Evolutionary conservation across 2,888 invertebrate genomes (phyloP).

Genomic region (Agrilus mali): DNA sequence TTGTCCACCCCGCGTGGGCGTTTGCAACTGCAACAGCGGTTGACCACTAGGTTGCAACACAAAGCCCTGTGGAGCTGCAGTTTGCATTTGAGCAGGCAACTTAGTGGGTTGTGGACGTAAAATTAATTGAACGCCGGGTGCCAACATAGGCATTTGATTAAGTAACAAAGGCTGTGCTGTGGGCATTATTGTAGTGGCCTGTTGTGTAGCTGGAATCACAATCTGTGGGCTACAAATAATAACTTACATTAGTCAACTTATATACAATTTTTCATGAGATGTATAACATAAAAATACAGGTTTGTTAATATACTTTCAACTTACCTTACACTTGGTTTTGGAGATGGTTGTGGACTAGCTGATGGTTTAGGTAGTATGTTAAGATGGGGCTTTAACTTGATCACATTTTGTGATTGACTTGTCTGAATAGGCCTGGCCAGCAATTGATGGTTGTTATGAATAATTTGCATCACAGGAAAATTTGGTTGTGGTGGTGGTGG

Average conservation of each 20-base stretch:
- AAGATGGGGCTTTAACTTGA: conserved; percentile 34
- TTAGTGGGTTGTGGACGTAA: conserved; percentile 49
- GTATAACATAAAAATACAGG: too few species aligned
- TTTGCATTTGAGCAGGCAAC: conserved; percentile 27
- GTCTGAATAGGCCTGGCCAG: conserved; percentile 28
- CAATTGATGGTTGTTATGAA: conserved; percentile 28
- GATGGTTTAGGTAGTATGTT: conserved; percentile 36
- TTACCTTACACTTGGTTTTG: conserved; percentile 33
- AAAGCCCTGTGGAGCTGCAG: conserved; percentile 29
- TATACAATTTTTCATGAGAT: too few species aligned
- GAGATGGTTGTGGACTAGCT: conserved; percentile 29
- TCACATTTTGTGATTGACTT: conserved; percentile 27
- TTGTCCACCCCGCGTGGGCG: conserved; percentile 27
- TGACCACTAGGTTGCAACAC: conserved; percentile 30
- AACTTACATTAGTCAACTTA: conserved; percentile 1
- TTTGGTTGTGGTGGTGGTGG: conserved; percentile 33
- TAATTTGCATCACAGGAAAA: conserved; percentile 33
- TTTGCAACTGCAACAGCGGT: conserved; percentile 26
- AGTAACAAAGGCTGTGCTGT: conserved; percentile 30
- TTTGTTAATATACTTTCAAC: conserved; percentile 5
- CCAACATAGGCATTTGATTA: conserved; percentile 32
- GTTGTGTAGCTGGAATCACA: conserved; percentile 29
- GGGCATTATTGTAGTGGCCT: conserved; percentile 30
- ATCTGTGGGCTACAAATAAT: conserved; percentile 31
- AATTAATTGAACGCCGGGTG: conserved; percentile 59